Conservation (phyloP, 2,113 vertebrate species). For the Elanoides forficatus region DNA sequence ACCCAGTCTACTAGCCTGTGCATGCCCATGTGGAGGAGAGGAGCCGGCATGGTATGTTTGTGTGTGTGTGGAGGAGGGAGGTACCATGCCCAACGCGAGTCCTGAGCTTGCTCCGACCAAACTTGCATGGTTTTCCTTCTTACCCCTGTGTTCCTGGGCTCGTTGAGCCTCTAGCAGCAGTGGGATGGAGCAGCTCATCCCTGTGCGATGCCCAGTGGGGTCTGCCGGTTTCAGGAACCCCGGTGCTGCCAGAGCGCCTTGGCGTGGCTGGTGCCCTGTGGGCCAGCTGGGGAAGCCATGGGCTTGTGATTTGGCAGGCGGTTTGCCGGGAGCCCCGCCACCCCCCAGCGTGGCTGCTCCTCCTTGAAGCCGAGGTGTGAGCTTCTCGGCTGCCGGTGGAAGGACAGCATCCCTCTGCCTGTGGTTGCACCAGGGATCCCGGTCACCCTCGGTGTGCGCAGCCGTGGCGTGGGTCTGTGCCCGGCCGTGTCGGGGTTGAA, state of each 20-base stretch:
- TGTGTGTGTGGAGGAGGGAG: not conserved
- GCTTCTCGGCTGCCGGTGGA: not conserved
- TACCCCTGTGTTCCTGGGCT: not conserved
- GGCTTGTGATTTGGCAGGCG: not conserved
- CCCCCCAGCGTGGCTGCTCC: not conserved
- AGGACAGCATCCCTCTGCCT: not conserved
- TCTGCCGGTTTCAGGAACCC: not conserved
- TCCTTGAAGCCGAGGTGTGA: not conserved
- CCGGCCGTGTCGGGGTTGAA: rapidly evolving
- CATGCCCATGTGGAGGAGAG: not conserved
- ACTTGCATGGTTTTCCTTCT: not conserved
- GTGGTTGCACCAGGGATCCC: not conserved
- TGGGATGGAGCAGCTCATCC: not conserved
- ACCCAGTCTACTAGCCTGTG: not conserved
- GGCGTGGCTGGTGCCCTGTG: rapidly evolving
- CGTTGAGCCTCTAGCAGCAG: not conserved
- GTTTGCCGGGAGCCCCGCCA: not conserved
- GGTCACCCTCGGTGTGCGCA: not conserved
- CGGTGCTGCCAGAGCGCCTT: not conserved
- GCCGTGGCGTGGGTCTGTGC: not conserved
- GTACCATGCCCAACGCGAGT: rapidly evolving
- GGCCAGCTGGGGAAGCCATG: not conserved
- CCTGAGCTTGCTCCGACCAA: not conserved
- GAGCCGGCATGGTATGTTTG: rapidly evolving
- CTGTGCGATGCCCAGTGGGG: not conserved